Base-by-base conservation (phyloP, 2,797 vertebrate species). In the Dermochelys coriacea region DNA sequence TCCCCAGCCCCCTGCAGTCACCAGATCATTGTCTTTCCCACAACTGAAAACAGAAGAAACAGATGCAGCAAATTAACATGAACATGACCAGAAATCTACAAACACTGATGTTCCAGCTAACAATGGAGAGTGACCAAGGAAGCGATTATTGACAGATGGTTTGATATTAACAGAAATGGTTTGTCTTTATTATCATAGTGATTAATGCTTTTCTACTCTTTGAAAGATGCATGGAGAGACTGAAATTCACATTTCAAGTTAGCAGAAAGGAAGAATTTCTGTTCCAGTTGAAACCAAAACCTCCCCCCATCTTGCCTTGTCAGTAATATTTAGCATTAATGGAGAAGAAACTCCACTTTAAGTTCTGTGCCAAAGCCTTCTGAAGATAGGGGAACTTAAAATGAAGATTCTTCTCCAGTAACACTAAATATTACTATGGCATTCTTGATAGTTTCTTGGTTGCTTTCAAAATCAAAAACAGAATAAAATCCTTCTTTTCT, bases 31-130 rank as follows among this genome's bases (percentile, higher is more conserved):
- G 21, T 12, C n/a, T 88, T 84, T 51, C 19, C 19, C 14, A 54
- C 47, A 91, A 45, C 50, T 89, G 55, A 95, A 95, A 64, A 25
- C 79, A 94, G 88, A 87, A 68, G 77, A 82, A 90, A 92, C 4
- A 4, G 34, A 86, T 55, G 5, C n/a, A 89, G 50, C 31, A 6
- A 88, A 94, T 89, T 29, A 87, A 12, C 37, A 19, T 11, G 4
- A 84, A 87, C 7, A 77, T 25, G 6, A 59, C 54, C 82, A 82
- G 41, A 64, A 29, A 47, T 14, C 49, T 90, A 50, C 86, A 54
- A 27, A 68, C 19, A 18, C n/a, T 68, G 64, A 68, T 68, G 64
- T 37, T 37, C 18, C 41, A 75, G 71, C 10, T 61, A 78, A 47
- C 37, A 45, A 45, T 27, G 12, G 41, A 50, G 11, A 31, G 29